phyloP scores from a whole-genome alignment of 2,888 invertebrate genomes.

The Mystacides longicornis region DNA sequence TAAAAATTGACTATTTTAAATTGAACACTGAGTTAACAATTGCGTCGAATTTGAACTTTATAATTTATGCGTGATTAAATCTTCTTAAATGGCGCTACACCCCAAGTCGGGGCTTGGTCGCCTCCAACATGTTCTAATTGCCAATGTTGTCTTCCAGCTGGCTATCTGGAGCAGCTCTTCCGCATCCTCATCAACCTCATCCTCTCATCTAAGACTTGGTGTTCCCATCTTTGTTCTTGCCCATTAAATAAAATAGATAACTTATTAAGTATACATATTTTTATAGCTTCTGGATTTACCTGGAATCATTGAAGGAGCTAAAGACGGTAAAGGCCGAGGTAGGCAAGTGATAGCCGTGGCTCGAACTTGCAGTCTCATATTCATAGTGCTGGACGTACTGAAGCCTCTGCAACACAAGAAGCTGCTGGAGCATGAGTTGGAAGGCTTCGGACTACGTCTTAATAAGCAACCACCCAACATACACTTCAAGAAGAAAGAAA shows the following conservation, averaged over 20 bases:
- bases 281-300: slow-evolving; percentile 89
- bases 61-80: too few relatives aligned
- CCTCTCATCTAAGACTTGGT: neutral
- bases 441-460: slow-evolving; percentile 93
- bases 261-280: neutral
- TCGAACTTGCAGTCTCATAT: slow-evolving; percentile 94
- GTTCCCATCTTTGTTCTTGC: neutral
- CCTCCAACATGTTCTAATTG: too few relatives aligned
- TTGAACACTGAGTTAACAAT: too few relatives aligned
- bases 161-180: too few relatives aligned
- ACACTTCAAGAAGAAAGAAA: slow-evolving; percentile 92
- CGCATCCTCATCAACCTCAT: too few relatives aligned
- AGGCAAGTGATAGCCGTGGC: slow-evolving; percentile 99
- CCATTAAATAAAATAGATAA: neutral
- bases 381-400: slow-evolving; percentile 94
- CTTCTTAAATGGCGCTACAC: too few relatives aligned
- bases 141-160: too few relatives aligned
- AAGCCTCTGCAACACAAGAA: slow-evolving; percentile 96
- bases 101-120: too few relatives aligned
- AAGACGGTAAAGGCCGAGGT: slow-evolving; percentile 98
- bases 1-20: too few relatives aligned
- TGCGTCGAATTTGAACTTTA: too few relatives aligned
- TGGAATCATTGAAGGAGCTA: slow-evolving; percentile 99
- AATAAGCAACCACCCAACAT: slow-evolving; percentile 98
- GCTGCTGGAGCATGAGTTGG: slow-evolving; percentile 94